Evolutionary conservation across 2,113 vertebrate genomes (phyloP).

Genomic region (Promerops cafer): DNA sequence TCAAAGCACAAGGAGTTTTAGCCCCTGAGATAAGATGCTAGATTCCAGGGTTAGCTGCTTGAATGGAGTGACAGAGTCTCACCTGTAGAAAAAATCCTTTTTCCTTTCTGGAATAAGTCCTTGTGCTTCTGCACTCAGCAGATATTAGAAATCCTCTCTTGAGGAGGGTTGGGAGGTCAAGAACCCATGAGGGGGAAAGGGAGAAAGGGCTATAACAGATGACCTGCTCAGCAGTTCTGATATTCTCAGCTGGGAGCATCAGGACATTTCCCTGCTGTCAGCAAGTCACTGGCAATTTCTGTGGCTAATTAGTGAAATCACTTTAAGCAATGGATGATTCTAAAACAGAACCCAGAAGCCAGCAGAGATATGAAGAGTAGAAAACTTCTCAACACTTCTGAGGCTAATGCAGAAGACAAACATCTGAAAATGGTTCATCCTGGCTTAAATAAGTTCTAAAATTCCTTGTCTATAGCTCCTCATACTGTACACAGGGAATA

Average conservation of each 20-base stretch:
- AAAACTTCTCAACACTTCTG: background rate
- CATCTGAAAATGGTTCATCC: background rate
- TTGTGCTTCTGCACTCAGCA: background rate
- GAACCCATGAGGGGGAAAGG: fast-evolving
- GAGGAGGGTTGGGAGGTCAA: background rate
- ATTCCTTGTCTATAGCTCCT: background rate
- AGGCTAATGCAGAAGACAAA: background rate
- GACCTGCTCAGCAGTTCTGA: background rate
- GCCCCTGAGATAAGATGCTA: background rate
- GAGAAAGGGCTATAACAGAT: background rate
- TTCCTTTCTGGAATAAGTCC: background rate
- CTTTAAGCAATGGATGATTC: background rate
- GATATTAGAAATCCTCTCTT: background rate
- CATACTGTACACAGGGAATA: background rate
- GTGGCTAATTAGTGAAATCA: background rate
- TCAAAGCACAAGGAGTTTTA: background rate
- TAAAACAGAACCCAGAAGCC: background rate
- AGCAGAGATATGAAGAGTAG: background rate
- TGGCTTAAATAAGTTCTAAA: background rate
- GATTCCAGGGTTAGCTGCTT: background rate
- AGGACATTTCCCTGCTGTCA: background rate
- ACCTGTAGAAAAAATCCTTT: background rate
- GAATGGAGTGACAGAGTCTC: background rate
- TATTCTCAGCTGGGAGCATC: background rate
- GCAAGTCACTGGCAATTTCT: background rate